These are phyloP conservation scores for Cyprinodon brontotheroides DNA, from an alignment of 2,113 vertebrate genomes.

Conservation along the genomic window DNA sequence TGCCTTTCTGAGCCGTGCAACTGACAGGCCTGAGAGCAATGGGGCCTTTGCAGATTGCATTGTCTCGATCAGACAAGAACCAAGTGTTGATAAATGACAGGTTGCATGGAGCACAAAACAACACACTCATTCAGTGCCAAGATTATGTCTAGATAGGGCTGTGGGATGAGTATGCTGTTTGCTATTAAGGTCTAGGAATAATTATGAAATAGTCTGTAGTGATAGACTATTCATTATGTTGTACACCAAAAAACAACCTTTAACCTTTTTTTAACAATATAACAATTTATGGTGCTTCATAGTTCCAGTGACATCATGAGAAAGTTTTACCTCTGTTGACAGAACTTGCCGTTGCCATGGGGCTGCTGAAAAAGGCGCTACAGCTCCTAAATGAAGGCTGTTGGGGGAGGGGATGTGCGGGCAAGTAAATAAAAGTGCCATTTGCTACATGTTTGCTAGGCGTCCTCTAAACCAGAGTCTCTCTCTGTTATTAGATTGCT, in stretches of 20 bases:
- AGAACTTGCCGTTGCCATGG: constrained; percentile 82
- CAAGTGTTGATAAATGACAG: constrained; percentile 52
- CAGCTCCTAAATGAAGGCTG: constrained; percentile 67
- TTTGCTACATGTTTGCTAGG: constrained; percentile 75
- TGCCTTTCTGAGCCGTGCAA: constrained; percentile 26
- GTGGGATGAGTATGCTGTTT: constrained; percentile 35
- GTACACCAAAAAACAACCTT: background rate
- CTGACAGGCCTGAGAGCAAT: constrained; percentile 64
- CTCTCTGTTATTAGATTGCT: constrained; percentile 58
- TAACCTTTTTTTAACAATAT: background rate
- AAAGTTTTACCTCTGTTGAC: constrained; percentile 78
- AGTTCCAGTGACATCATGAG: constrained; percentile 76
- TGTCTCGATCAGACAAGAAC: constrained; percentile 48
- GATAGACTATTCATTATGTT: background rate
- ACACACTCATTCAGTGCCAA: constrained; percentile 41
- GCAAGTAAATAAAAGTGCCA: constrained; percentile 75
- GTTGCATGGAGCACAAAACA: constrained; percentile 41
- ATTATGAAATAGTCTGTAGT: background rate
- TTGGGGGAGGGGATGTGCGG: constrained; percentile 55
- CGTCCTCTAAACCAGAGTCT: constrained; percentile 59
- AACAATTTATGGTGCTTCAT: constrained; percentile 13
- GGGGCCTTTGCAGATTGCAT: constrained; percentile 43
- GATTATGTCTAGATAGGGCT: constrained; percentile 34
- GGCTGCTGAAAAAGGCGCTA: constrained; percentile 64
- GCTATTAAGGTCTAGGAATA: constrained; percentile 36